Evolutionary conservation across 2,797 vertebrate genomes (phyloP).

Genomic region (Leuciscus waleckii): DNA sequence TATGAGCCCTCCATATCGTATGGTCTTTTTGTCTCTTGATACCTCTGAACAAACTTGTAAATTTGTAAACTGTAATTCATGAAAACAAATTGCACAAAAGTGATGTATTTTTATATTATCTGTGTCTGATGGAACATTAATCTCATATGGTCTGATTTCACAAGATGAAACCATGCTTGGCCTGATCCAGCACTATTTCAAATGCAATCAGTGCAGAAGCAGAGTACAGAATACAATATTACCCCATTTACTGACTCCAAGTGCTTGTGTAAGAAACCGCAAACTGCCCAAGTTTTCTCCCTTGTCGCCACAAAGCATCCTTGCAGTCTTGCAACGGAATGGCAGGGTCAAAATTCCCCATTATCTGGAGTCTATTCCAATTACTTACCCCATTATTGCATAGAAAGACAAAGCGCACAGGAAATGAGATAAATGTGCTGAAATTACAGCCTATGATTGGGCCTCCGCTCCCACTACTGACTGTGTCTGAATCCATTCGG

Average conservation of each 20-base stretch:
- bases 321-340: conserved; percentile 64
- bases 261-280: conserved; percentile 61
- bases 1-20: not conserved
- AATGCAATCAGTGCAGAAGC: conserved; percentile 44
- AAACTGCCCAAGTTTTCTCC: conserved; percentile 61
- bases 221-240: conserved; percentile 41
- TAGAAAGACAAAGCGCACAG: conserved; percentile 74
- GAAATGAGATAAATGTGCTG: conserved; percentile 78
- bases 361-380: conserved; percentile 71
- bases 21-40: not conserved
- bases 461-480: conserved; percentile 66
- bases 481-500: conserved; percentile 71
- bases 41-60: not conserved
- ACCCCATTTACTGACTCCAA: conserved; percentile 58
- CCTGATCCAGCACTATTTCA: conserved; percentile 51
- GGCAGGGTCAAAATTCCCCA: conserved; percentile 68
- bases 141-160: conserved; percentile 45
- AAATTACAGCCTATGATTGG: conserved; percentile 75
- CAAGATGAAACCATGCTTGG: conserved; percentile 44
- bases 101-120: conserved; percentile 18
- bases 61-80: not conserved
- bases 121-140: conserved; percentile 36
- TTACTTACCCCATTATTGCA: conserved; percentile 74
- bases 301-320: conserved; percentile 64
- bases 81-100: not conserved